Evolutionary conservation across 64 coral and sea anemone species (phyloP), one percentile per base, ranked within the genome.

Genomic region (Porites australiensis): DNA sequence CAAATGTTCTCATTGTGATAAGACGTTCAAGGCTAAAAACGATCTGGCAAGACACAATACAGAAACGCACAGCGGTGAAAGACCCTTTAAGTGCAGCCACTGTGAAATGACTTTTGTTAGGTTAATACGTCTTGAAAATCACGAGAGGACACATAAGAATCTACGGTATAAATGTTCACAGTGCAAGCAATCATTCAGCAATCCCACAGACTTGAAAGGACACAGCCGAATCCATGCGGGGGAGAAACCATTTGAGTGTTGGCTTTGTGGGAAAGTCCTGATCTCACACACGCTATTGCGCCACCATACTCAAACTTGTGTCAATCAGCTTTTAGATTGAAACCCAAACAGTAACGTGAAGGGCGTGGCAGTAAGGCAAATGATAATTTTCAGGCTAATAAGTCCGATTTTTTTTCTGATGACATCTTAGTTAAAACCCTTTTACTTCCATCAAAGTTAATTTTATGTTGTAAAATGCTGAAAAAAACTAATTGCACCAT

Each of bases 211-310:
- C 44, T 71, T 27, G 20, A 71, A 71, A 16, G 73, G 62, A 55
- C 88, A 89, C 37, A 14, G 54, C 12, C 14, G 88, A 60, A 75
- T 69, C 18, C 88, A 89, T 45, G 73, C 74, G 2, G 88, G 88
- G 7, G 87, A 89, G 53, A 89, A 89, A 55, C 87, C 87, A 66
- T 89, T 49, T 23, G 4, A 52, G 43, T 89, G 75, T 51, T 78
- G 64, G 16, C 54, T 58, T 16, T 89, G 87, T 50, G 70, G 70
- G 3, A 79, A 89, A 71, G 27, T 37, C 27, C 27, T 37, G 0
- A 37, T 37, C 27, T 37, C 27, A 37, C 27, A 37, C 27, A 37
- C 27, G 0, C 27, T 37, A 37, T 37, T 37, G 27, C 27, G 27
- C 0, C 27, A 37, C 27, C 27, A 37, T 37, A 37, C 27, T 1